Conservation (phyloP, 2,797 vertebrate genomes). For the Typhlichthys subterraneus region DNA sequence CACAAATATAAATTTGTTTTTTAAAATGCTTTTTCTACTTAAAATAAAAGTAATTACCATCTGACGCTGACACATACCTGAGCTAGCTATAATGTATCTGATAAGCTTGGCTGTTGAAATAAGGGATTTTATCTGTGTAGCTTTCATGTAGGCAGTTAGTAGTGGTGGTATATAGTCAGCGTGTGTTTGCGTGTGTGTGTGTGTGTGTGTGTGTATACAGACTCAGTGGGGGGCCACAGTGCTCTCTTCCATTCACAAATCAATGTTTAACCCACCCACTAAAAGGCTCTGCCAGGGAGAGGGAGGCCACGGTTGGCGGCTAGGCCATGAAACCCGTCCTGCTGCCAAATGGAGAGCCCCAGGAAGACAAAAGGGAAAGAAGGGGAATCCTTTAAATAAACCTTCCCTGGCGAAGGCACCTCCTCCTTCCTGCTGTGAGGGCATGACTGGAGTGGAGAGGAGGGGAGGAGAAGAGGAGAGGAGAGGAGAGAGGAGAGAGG, state of each 20-base stretch:
- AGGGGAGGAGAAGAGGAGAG: conserved; percentile 5
- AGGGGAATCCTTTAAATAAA: conserved; percentile 70
- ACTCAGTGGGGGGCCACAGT: conserved; percentile 70
- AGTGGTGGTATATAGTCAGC: conserved; percentile 64
- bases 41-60: background rate
- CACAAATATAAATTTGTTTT: background rate
- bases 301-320: conserved; percentile 65
- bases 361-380: conserved; percentile 59
- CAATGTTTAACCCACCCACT: conserved; percentile 83
- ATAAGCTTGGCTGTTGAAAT: conserved; percentile 34
- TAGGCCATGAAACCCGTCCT: conserved; percentile 68
- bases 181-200: conserved; percentile 7
- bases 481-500: conserved; percentile 7
- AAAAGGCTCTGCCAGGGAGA: conserved; percentile 78
- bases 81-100: conserved; percentile 12
- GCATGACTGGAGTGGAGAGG: conserved; percentile 33
- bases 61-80: conserved; percentile 11
- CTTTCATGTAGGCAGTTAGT: conserved; percentile 61
- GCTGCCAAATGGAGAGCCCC: conserved; percentile 56
- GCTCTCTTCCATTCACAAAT: conserved; percentile 79
- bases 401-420: conserved; percentile 69
- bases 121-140: conserved; percentile 52
- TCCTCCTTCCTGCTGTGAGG: conserved; percentile 60
- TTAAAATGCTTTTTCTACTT: background rate
- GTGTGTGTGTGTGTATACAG: conserved; percentile 49